Evolutionary conservation across 2,113 vertebrate genomes (phyloP).

Genomic region (Ochotona princeps): DNA sequence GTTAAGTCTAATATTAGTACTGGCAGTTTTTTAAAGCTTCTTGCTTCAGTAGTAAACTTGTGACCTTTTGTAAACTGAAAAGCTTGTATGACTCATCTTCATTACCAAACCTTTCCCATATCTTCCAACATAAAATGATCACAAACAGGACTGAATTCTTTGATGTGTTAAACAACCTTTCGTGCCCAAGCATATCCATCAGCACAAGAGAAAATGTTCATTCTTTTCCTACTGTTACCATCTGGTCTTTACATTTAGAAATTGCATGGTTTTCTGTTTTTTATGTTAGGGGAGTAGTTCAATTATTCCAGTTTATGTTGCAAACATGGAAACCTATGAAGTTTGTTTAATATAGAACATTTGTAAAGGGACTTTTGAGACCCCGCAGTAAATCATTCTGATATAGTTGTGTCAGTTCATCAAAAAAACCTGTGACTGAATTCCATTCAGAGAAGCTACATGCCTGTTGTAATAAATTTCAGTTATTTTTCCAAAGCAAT

Average conservation of each 20-base stretch:
- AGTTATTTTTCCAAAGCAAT: conserved; percentile 41
- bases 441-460: conserved; percentile 44
- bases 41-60: conserved; percentile 62
- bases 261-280: neutral
- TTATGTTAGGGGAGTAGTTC: neutral
- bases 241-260: neutral
- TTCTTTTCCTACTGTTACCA: neutral
- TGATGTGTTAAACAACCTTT: conserved; percentile 27
- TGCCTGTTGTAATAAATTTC: conserved; percentile 24
- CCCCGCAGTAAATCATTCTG: conserved; percentile 33
- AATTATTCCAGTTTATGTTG: conserved; percentile 27
- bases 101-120: conserved; percentile 52
- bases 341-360: conserved; percentile 21
- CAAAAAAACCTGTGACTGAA: conserved; percentile 16
- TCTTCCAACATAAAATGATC: conserved; percentile 54
- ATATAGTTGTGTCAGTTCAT: conserved; percentile 15
- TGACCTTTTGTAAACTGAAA: conserved; percentile 63
- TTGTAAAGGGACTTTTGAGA: conserved; percentile 10
- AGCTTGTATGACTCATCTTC: conserved; percentile 58
- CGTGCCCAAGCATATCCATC: neutral
- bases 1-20: neutral
- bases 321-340: conserved; percentile 33
- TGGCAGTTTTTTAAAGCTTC: conserved; percentile 41
- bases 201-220: conserved; percentile 21
- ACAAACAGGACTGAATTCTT: conserved; percentile 4